Conservation (phyloP, 1,140 invertebrate species). For the Ladona fulva region DNA sequence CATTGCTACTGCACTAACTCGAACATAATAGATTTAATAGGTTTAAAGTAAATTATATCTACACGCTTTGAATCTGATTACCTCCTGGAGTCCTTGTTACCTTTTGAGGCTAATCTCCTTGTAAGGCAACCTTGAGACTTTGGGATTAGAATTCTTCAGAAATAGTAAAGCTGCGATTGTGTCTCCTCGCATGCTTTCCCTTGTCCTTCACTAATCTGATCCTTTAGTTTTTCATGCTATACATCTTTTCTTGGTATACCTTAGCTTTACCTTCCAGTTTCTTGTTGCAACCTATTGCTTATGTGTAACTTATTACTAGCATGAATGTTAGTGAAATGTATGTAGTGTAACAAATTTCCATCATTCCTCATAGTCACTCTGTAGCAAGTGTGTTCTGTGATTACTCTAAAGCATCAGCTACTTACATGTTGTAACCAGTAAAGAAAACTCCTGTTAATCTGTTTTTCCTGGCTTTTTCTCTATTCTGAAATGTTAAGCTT, state of each 20-base stretch:
- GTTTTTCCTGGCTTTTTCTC: not conserved
- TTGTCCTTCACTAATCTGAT: not conserved
- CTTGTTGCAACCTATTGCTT: conserved; percentile 13
- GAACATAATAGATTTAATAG: too few relatives aligned
- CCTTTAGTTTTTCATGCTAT: conserved; percentile 11
- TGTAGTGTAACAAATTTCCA: not conserved
- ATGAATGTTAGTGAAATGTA: not conserved
- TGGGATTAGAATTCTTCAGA: conserved; percentile 21
- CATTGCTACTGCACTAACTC: too few relatives aligned
- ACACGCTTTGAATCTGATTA: not conserved
- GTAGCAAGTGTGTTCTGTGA: not conserved
- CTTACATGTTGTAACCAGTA: not conserved
- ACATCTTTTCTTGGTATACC: not conserved
- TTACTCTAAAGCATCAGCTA: not conserved
- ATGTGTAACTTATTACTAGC: not conserved
- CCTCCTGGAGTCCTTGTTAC: not conserved
- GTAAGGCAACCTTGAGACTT: conserved; percentile 22
- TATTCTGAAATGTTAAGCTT: not conserved
- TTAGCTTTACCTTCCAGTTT: conserved; percentile 12
- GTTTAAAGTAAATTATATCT: too few relatives aligned
- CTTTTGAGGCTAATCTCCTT: conserved; percentile 18
- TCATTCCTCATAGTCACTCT: not conserved
- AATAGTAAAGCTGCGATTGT: conserved; percentile 13
- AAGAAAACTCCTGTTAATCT: not conserved
- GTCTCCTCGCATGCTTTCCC: not conserved